A percentile compares a stretch with the other conserved stretches of the same genome.
These are phyloP conservation scores for Eptatretus burgeri DNA, from an alignment of 2,113 vertebrate genomes.

Conservation along the genomic window DNA sequence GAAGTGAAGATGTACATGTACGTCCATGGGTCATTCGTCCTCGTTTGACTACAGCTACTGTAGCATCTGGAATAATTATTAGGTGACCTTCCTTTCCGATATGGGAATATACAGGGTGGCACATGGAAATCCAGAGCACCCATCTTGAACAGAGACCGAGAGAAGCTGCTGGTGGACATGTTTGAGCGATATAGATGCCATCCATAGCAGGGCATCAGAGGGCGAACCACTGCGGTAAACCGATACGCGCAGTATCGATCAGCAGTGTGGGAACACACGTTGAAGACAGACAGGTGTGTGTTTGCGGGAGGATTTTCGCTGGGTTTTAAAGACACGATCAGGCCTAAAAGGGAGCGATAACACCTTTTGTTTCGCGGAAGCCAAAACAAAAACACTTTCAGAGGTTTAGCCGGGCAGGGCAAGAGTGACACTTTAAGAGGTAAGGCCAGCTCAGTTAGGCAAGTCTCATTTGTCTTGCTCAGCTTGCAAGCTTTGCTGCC, in stretches of 20 bases:
- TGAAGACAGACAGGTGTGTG: conserved; percentile 4
- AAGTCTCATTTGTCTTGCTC: conserved; percentile 6
- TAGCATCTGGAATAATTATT: no score
- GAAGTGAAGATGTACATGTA: no score
- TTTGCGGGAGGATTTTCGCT: conserved; percentile 5
- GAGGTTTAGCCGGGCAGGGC: conserved; percentile 5
- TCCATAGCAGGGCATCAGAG: no score
- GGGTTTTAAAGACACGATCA: not conserved
- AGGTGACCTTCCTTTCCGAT: no score
- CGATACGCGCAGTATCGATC: conserved; percentile 1
- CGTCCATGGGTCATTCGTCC: no score
- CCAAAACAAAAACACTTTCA: conserved; percentile 7
- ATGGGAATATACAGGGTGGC: no score
- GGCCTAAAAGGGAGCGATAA: conserved; percentile 3
- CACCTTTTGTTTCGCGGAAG: conserved; percentile 6
- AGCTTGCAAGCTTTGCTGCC: conserved; percentile 1
- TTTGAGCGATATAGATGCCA: no score
- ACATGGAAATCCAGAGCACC: no score
- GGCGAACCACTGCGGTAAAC: not conserved
- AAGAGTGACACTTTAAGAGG: conserved; percentile 6
- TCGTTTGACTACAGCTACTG: no score
- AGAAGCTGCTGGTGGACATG: no score
- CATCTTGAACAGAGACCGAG: no score
- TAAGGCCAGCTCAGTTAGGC: not conserved
- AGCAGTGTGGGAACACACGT: conserved; percentile 4